phyloP scores from a whole-genome alignment of 1,140 invertebrate species.

The Phthorimaea operculella region DNA sequence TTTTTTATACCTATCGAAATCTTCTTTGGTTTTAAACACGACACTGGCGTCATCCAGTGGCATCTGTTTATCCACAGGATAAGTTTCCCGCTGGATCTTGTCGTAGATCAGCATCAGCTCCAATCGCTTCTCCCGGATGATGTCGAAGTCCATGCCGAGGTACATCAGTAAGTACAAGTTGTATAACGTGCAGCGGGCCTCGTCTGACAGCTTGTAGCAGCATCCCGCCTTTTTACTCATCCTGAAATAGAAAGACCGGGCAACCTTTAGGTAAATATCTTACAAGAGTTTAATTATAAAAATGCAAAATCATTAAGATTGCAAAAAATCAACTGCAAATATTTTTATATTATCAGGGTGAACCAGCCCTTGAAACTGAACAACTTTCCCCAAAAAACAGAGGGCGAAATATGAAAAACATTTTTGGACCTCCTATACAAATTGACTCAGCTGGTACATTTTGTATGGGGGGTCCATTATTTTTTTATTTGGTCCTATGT shows the following conservation, averaged over 20 bases:
- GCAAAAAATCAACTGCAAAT: too few species aligned
- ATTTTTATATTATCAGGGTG: too few species aligned
- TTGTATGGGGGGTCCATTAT: too few species aligned
- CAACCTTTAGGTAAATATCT: too few species aligned
- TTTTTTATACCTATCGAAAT: conserved; percentile 39
- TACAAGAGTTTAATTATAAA: too few species aligned
- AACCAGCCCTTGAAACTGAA: too few species aligned
- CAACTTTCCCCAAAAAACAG: too few species aligned
- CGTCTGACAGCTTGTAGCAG: conserved; percentile 39
- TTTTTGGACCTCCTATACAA: too few species aligned
- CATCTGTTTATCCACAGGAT: conserved; percentile 35
- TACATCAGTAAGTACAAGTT: conserved; percentile 48
- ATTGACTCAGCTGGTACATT: too few species aligned
- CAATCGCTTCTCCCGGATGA: conserved; percentile 42
- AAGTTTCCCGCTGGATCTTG: conserved; percentile 38
- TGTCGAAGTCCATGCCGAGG: conserved; percentile 38
- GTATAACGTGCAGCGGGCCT: conserved; percentile 27
- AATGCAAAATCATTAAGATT: too few species aligned
- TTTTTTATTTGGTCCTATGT: too few species aligned
- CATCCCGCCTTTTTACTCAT: conserved; percentile 28
- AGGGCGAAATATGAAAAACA: too few species aligned
- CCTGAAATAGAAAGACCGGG: conserved; percentile 36
- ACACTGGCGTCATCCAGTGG: conserved; percentile 43
- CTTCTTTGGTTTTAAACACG: conserved; percentile 36
- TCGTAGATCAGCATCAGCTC: conserved; percentile 41